These are phyloP conservation scores for Calidris pugnax DNA, from an alignment of 2,113 vertebrate genomes.

Conservation along the genomic window DNA sequence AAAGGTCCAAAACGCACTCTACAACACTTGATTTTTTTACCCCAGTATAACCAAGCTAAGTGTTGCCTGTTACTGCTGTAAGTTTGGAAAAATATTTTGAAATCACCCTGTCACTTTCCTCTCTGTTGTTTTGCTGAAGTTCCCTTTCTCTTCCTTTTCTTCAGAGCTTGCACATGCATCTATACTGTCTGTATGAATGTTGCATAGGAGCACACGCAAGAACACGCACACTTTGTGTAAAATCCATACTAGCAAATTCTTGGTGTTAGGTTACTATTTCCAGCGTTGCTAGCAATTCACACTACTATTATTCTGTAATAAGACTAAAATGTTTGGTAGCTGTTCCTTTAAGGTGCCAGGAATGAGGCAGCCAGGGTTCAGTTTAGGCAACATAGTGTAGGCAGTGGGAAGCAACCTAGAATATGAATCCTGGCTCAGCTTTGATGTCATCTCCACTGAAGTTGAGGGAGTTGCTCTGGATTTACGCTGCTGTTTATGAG, in stretches of 20 bases:
- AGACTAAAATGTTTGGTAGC: not conserved
- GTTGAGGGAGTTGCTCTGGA: constrained; percentile 9
- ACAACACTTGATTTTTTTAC: not conserved
- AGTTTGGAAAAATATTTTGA: not conserved
- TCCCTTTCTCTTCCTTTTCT: not conserved
- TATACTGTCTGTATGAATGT: not conserved
- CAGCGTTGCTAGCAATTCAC: not conserved
- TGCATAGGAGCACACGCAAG: rapidly evolving
- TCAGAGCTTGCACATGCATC: not conserved
- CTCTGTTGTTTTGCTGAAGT: not conserved
- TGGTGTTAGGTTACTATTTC: not conserved
- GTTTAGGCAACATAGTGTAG: not conserved
- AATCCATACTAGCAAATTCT: not conserved
- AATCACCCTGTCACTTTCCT: not conserved
- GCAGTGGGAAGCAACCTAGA: not conserved
- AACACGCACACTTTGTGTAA: rapidly evolving
- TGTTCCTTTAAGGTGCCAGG: not conserved
- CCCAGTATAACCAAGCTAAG: not conserved
- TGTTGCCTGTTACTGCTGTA: not conserved
- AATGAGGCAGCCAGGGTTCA: not conserved
- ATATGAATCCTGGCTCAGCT: not conserved
- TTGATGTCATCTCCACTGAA: constrained; percentile 7
- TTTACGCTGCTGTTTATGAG: constrained; percentile 14
- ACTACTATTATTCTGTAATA: too few relatives aligned
- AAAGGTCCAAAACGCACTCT: not conserved